phyloP scores from a whole-genome alignment of 2,797 vertebrate genomes.

The Dromococcyx pavoninus region DNA sequence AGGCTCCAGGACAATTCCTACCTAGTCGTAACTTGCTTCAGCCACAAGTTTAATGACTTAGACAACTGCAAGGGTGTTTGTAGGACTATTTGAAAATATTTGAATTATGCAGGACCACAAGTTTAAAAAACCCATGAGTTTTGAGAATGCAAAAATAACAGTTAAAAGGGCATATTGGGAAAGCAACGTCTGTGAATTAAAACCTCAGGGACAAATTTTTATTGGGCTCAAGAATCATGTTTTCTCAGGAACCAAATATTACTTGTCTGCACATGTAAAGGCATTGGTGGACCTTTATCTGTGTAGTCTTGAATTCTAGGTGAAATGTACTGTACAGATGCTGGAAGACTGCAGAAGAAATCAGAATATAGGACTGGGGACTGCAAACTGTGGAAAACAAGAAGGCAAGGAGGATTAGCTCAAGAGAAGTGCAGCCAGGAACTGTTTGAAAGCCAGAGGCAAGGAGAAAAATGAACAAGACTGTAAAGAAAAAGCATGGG shows the following conservation, averaged over 20 bases:
- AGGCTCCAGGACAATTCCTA: background rate
- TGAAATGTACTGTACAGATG: background rate
- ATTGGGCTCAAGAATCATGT: background rate
- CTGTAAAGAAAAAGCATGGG: background rate
- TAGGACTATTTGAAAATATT: background rate
- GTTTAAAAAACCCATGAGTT: background rate
- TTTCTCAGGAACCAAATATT: background rate
- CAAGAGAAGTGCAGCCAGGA: background rate
- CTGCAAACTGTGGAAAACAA: background rate
- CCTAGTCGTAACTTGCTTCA: background rate
- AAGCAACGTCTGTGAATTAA: background rate
- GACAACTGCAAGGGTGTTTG: background rate
- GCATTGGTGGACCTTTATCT: background rate
- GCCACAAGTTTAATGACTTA: background rate
- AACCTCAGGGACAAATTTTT: background rate
- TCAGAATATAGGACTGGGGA: background rate
- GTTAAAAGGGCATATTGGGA: background rate
- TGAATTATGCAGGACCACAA: background rate
- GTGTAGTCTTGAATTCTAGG: background rate
- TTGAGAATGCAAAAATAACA: background rate
- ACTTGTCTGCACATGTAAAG: background rate
- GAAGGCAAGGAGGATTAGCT: background rate
- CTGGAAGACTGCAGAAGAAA: background rate
- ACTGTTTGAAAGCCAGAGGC: background rate
- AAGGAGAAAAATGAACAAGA: background rate